Percentiles rank a stretch among this genome's conserved stretches.
phyloP scores from a whole-genome alignment of 1,140 invertebrate genomes.

The Doryteuthis pealeii region DNA sequence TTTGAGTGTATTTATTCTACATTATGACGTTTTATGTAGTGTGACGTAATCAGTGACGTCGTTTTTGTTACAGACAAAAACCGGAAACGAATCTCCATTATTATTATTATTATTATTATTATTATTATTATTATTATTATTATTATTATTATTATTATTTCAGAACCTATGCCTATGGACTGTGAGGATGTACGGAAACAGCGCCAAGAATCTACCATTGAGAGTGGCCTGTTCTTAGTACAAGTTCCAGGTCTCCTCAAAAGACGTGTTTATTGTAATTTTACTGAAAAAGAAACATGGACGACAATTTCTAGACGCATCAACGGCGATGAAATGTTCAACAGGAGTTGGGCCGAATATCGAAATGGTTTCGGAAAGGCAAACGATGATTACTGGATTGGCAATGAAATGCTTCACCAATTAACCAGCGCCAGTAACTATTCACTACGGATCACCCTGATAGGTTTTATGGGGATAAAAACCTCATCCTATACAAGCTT shows the following conservation, averaged over 20 bases:
- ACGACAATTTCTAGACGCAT: background rate
- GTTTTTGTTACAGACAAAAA: too few species aligned
- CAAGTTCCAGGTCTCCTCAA: background rate
- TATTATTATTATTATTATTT: too few species aligned
- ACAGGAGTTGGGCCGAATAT: conserved; percentile 28
- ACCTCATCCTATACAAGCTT: background rate
- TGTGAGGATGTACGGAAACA: background rate
- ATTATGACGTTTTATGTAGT: too few species aligned
- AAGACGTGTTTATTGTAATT: background rate
- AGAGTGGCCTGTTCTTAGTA: background rate
- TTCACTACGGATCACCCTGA: background rate
- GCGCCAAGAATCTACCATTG: background rate
- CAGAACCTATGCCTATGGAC: background rate
- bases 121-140: too few species aligned
- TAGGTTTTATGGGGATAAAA: background rate
- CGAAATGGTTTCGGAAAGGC: conserved; percentile 31
- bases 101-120: too few species aligned
- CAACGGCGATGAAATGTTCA: conserved; percentile 20
- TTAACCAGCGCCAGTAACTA: background rate
- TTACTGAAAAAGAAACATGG: background rate
- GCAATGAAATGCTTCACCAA: conserved; percentile 22
- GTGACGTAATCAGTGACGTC: too few species aligned
- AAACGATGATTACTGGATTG: conserved; percentile 30
- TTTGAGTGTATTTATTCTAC: too few species aligned
- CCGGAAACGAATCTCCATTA: too few species aligned